Evolutionary conservation across 2,113 vertebrate genomes (phyloP), one percentile per base, ranked within the genome.

Genomic region (Porphyrio hochstetteri): DNA sequence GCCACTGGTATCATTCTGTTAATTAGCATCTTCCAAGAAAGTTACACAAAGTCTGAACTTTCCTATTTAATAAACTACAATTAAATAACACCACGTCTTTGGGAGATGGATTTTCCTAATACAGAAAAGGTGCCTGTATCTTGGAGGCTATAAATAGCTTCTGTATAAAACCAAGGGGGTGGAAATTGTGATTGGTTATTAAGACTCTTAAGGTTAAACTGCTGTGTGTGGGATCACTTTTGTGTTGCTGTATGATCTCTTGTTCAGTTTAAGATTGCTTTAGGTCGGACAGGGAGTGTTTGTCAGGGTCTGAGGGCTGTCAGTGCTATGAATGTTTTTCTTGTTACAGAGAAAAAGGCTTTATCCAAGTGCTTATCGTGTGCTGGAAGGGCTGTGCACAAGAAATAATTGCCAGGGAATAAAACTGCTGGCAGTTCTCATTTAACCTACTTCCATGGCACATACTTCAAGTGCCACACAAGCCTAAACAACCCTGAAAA

Each of bases 371-470:
- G 94, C 89, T 96, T 86, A 57, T 61, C 81, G 10, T 74, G 70
- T 48, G 84, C 90, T 80, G 14, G 72, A 35, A 82, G 77, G 74
- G 28, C 70, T 88, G 56, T n/a, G 36, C 48, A 12, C 2, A 31
- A 70, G 83, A 42, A 77, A 65, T 44, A 82, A 83, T 70, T 78
- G 70, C 44, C 44, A 79, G 52, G 76, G 84, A 88, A 86, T 86
- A 76, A 93, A 95, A 69, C 76, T 88, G 52, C 88, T 94, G 92
- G 80, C 91, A 94, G 82, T 10, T 96, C 80, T 79, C 83, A 63
- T 82, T 82, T 92, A 88, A 81, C 72, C 88, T 86, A 48, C 83
- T 82, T 91, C 69, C 65, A 61, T 10, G 11, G 77, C 90, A 91
- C 68, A 53, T 21, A 78, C 80, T 81, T 44, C 59, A 72, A 80